Conservation (phyloP, 2,113 vertebrate genomes). For the Oreochromis spilurus region DNA sequence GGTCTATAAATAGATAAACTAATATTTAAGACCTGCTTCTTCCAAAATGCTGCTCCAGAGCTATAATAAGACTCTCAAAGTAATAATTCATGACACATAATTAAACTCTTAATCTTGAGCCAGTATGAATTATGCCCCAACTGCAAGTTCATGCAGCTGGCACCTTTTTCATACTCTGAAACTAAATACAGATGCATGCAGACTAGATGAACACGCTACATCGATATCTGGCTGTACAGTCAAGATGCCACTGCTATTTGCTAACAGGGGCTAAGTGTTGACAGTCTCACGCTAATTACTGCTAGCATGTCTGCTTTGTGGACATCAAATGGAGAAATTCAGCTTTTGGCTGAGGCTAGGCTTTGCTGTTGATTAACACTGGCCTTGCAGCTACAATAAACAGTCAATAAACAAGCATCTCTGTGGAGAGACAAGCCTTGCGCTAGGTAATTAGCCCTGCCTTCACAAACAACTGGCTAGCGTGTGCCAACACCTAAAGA, state of each 20-base stretch:
- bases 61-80: conserved; percentile 50
- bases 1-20: conserved; percentile 57
- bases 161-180: conserved; percentile 28
- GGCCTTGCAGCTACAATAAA: conserved; percentile 57
- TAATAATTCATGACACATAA: conserved; percentile 57
- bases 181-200: not conserved
- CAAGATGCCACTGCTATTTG: conserved; percentile 45
- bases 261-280: conserved; percentile 54
- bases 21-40: conserved; percentile 55
- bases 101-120: conserved; percentile 42
- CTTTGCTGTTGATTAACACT: conserved; percentile 38
- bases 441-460: conserved; percentile 48
- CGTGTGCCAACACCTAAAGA: conserved; percentile 29
- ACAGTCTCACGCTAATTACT: conserved; percentile 61
- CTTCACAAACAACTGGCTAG: conserved; percentile 42
- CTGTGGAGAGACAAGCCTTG: conserved; percentile 42
- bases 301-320: conserved; percentile 47
- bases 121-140: conserved; percentile 37
- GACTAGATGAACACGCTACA: not conserved
- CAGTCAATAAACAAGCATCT: conserved; percentile 61
- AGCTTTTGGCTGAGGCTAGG: conserved; percentile 32
- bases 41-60: conserved; percentile 36
- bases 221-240: conserved; percentile 27
- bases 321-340: conserved; percentile 55
- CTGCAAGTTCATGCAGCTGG: conserved; percentile 39